Conservation (phyloP, 2,797 vertebrate genomes). For the Botia kubotai region DNA sequence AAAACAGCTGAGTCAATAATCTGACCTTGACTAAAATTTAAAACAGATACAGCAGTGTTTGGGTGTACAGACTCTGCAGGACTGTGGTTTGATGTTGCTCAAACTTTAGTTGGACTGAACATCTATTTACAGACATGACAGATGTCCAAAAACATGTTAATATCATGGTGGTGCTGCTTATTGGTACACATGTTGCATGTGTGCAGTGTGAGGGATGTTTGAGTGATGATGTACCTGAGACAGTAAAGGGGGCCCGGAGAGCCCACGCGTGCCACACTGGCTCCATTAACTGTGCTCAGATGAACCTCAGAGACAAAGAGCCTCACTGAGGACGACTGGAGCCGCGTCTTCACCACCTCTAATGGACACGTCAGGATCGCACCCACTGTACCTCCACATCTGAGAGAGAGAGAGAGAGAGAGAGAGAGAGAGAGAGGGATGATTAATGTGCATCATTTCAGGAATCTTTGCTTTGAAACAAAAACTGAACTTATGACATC, state of each 20-base stretch:
- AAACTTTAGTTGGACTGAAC: too few species aligned
- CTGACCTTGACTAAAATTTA: too few species aligned
- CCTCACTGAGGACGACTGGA: slow-evolving; percentile 93
- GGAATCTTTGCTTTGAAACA: neutral
- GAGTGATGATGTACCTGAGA: slow-evolving; percentile 78
- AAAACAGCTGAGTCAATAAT: too few species aligned
- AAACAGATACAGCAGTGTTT: too few species aligned
- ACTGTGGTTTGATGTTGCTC: neutral
- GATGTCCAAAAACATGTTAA: too few species aligned
- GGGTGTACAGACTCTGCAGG: too few species aligned
- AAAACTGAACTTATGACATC: too few species aligned
- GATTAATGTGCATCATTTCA: neutral
- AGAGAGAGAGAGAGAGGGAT: neutral
- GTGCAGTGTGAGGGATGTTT: too few species aligned
- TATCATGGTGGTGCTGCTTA: too few species aligned
- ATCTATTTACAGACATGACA: neutral
- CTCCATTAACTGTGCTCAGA: slow-evolving; percentile 88
- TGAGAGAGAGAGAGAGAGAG: slow-evolving; percentile 59
- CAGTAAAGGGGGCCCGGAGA: slow-evolving; percentile 92
- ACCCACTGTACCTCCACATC: slow-evolving; percentile 97
- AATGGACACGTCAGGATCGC: slow-evolving; percentile 97
- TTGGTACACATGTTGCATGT: too few species aligned
- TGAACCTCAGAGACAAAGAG: slow-evolving; percentile 94
- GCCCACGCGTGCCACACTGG: slow-evolving; percentile 86
- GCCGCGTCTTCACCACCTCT: slow-evolving; percentile 97